phyloP scores from a whole-genome alignment of 2,888 invertebrate genomes.

The Chrysolina americana region DNA sequence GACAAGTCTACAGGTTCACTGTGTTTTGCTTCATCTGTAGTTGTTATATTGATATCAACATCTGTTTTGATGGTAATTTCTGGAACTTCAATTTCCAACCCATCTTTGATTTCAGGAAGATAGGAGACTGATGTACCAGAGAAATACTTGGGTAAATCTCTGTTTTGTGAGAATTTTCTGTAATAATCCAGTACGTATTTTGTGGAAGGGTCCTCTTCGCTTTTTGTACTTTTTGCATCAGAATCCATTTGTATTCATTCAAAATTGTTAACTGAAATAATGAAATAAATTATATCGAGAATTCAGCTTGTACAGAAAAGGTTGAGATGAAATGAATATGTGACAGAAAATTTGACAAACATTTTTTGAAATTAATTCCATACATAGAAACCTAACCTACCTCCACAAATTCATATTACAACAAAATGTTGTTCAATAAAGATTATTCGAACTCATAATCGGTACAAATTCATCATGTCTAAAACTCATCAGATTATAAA shows the following conservation, averaged over 20 bases:
- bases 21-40: slow-evolving; percentile 29
- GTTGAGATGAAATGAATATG: not conserved
- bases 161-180: slow-evolving; percentile 77
- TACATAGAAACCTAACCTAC: slow-evolving; percentile 17
- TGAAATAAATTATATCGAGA: not conserved
- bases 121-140: slow-evolving; percentile 64
- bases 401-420: not conserved
- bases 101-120: slow-evolving; percentile 52
- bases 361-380: slow-evolving; percentile 2
- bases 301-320: not conserved
- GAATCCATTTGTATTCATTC: slow-evolving; percentile 40
- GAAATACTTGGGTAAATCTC: slow-evolving; percentile 80
- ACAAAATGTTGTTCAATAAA: not conserved
- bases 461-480: too few relatives aligned
- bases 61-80: slow-evolving; percentile 35
- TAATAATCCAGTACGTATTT: slow-evolving; percentile 76
- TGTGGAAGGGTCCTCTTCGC: slow-evolving; percentile 55
- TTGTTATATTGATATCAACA: slow-evolving; percentile 38
- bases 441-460: not conserved
- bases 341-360: slow-evolving; percentile 13
- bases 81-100: slow-evolving; percentile 41
- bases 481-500: too few relatives aligned
- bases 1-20: slow-evolving; percentile 67
- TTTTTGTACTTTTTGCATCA: slow-evolving; percentile 42
- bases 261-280: not conserved